These are phyloP conservation scores for Bombus ignitus DNA, from an alignment of 1,140 invertebrate genomes.

Conservation along the genomic window DNA sequence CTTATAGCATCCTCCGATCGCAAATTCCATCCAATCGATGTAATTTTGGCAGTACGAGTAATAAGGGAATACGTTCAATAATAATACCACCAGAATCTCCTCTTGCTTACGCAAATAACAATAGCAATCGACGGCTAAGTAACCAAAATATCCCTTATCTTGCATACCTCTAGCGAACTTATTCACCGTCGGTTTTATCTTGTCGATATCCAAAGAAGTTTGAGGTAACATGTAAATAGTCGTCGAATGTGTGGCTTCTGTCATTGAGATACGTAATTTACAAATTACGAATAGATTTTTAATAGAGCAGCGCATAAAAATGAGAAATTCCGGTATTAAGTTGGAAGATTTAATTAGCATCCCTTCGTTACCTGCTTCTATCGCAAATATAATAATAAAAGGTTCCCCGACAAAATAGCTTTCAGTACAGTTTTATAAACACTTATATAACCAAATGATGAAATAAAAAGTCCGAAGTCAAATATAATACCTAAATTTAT, in stretches of 20 bases:
- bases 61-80: conserved; percentile 45
- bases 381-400: no score
- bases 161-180: conserved; percentile 44
- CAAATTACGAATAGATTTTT: not conserved
- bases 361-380: no score
- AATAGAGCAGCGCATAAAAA: no score
- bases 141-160: conserved; percentile 58
- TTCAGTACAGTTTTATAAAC: no score
- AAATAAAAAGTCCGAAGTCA: no score
- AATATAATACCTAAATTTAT: conserved; percentile 44
- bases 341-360: no score
- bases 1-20: conserved; percentile 51
- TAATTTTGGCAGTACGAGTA: conserved; percentile 51
- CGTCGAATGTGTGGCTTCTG: conserved; percentile 21
- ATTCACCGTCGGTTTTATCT: conserved; percentile 33
- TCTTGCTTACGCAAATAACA: conserved; percentile 34
- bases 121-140: conserved; percentile 53
- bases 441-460: no score
- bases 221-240: conserved; percentile 56
- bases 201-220: conserved; percentile 29
- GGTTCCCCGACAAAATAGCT: no score
- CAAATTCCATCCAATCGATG: conserved; percentile 60
- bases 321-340: no score
- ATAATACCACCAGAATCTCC: conserved; percentile 13
- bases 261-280: conserved; percentile 17